A percentile compares a stretch with the other conserved stretches of the same genome.
Conservation (phyloP, 1,140 invertebrate species). For the Chelonus insularis region DNA sequence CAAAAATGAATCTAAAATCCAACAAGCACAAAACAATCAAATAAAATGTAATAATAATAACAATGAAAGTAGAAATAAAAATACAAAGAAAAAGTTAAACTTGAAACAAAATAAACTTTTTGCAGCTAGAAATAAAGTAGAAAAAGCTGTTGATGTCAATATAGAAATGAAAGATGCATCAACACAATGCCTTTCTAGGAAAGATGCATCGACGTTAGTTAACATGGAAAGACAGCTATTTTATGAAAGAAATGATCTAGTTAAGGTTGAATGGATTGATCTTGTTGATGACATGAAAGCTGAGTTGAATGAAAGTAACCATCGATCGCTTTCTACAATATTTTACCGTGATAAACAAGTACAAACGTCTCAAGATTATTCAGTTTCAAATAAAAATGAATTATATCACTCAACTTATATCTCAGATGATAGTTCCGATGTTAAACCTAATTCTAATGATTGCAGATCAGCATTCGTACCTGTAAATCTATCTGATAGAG, state of each 20-base stretch:
- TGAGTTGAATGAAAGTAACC: constrained; percentile 26
- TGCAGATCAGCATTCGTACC: constrained; percentile 49
- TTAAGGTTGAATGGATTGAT: constrained; percentile 41
- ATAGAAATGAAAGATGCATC: constrained; percentile 37
- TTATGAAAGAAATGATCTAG: constrained; percentile 9
- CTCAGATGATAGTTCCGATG: neutral
- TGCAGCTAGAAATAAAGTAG: too few relatives aligned
- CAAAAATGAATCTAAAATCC: too few relatives aligned
- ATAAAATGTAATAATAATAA: neutral
- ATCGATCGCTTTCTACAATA: too few relatives aligned
- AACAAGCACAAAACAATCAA: neutral
- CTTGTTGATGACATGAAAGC: constrained; percentile 31
- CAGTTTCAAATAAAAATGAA: too few relatives aligned
- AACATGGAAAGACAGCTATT: constrained; percentile 30
- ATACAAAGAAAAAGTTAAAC: neutral
- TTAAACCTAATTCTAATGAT: neutral
- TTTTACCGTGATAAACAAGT: too few relatives aligned
- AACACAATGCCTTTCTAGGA: constrained; percentile 44
- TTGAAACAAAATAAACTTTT: too few relatives aligned
- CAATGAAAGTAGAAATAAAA: constrained; percentile 17
- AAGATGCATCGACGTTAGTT: constrained; percentile 26
- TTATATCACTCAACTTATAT: too few relatives aligned
- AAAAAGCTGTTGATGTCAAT: neutral
- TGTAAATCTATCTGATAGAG: constrained; percentile 43
- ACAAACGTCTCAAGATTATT: too few relatives aligned